Base-by-base conservation (phyloP, 2,888 invertebrate genomes). In the Pseudoips prasinana region DNA sequence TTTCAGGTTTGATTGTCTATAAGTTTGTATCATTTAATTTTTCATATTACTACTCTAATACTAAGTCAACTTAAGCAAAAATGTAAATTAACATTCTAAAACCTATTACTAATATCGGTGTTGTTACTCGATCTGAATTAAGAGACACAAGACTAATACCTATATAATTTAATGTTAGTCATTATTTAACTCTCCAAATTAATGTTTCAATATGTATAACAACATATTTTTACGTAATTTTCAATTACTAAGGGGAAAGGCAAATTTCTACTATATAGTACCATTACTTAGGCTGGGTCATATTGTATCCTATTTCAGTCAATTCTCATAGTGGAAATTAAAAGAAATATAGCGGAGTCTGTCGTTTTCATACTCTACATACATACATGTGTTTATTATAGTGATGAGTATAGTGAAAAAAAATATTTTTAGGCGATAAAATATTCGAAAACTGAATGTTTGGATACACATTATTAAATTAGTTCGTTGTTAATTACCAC, bases 401-500 rank as follows among this genome's bases (percentile, higher is more conserved):
- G 24, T 58, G 46, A 42, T 56, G 42, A 23, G 53, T 59, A 57
- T 64, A 57, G 56, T 58, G n/a, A n/a, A n/a, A 54, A 47, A 58
- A 45, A 50, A 55, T 63, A 65, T 68, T 57, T 70, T 64, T 61
- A 78, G 73, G 65, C 39, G 63, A 46, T 72, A 57, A 70, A 62
- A 53, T 69, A 71, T 65, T 67, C 58, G 48, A 65, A 65, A 67
- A 69, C 44, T 71, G 64, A 70, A 69, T 77, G 66, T 77, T 73
- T 68, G 66, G 73, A 74, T 81, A 72, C 74, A 74, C 75, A 65
- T 58, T 64, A 68, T 64, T 61, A 66, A 65, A 58, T 71, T 77
- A 83, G 79, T 75, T 82, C 52, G 73, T 79, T 86, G 77, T 78
- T 81, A 69, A 68, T 51, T 65, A 71, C 61, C 53, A 67, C 46